Evolutionary conservation across 2,888 invertebrate genomes (phyloP), one percentile per base, ranked within the genome.

Genomic region (Agrochola macilenta): DNA sequence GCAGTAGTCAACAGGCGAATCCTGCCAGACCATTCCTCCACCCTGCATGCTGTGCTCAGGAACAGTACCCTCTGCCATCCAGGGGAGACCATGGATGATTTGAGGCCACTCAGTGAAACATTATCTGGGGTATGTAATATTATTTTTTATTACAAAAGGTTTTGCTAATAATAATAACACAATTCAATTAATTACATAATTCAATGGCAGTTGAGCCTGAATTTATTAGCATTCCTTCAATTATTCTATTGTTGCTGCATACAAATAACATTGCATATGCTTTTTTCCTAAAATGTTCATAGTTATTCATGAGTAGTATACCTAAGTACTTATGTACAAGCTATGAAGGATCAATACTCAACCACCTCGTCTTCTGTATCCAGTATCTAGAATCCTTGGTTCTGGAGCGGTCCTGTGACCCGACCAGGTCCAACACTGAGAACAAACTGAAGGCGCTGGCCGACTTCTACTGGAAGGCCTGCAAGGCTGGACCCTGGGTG

Each of bases 401-500:
- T 58, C 97, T 99, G n/a, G 96, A 97, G 5, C 97, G 97, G 77
- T 97, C 97, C 0, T 99, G 99, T 89, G 97, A 98, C 88, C 97
- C 97, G 0, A 97, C 95, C 0, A 92, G 98, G 60, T 98, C 98
- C 0, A 92, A 98, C n/a, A 97, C 97, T 0, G 98, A 98, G 93
- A 98, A 99, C 91, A 97, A 98, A 58, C 97, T 99, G 30, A 97
- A 97, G 78, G 97, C 98, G 0, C 97, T 98, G 0, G 97, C 98
- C 0, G 95, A 97, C 68, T 99, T 97, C 95, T 99, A 99, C 94
- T 97, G 97, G 7, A 95, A 97, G 30, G 98, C 98, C 46, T 99
- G 99, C 92, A 98, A 98, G 85, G 98, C 99, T 0, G 99, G 99
- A 0, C 97, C 98, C 0, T 99, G 99, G 99, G 97, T 98, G 0